A percentile compares a stretch with the other conserved stretches of the same genome.
These are phyloP conservation scores for Amphiprion clarkii DNA, from an alignment of 2,797 vertebrate genomes.

Conservation along the genomic window DNA sequence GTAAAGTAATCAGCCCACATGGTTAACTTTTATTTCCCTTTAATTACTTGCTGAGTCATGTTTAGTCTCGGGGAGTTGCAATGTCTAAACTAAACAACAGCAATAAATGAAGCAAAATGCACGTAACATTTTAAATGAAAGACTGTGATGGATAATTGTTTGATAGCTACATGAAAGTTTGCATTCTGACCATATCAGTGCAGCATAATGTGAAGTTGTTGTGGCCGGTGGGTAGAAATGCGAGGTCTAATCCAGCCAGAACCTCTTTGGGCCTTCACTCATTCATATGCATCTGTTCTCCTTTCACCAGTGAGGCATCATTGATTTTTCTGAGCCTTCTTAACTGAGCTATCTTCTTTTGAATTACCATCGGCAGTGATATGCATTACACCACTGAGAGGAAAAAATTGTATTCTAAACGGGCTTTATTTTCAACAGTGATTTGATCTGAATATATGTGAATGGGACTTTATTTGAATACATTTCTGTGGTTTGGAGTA, in stretches of 20 bases:
- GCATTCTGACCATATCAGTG: constrained; percentile 5
- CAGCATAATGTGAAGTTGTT: constrained; percentile 5
- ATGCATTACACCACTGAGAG: constrained; percentile 73
- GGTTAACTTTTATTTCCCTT: constrained; percentile 43
- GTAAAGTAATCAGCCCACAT: constrained; percentile 40
- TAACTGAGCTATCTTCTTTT: constrained; percentile 83
- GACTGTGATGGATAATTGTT: constrained; percentile 10
- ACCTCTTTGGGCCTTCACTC: constrained; percentile 44
- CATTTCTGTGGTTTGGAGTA: constrained; percentile 76
- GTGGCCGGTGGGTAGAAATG: constrained; percentile 30
- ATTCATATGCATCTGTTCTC: constrained; percentile 79
- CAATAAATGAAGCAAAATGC: neutral
- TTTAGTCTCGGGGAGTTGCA: constrained; percentile 1
- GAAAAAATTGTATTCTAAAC: constrained; percentile 76
- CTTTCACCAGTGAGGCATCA: constrained; percentile 73
- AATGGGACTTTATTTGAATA: constrained; percentile 81
- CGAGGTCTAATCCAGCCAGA: constrained; percentile 35
- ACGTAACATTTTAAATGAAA: constrained; percentile 29
- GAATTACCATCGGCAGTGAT: constrained; percentile 80
- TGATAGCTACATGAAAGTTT: neutral
- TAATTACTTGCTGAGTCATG: constrained; percentile 51
- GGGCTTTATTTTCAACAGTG: constrained; percentile 77
- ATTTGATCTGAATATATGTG: constrained; percentile 82
- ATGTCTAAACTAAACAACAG: constrained; percentile 14
- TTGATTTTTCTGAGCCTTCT: constrained; percentile 78